Conservation (phyloP, 1,140 invertebrate species). For the Drosophila tsacasi region DNA sequence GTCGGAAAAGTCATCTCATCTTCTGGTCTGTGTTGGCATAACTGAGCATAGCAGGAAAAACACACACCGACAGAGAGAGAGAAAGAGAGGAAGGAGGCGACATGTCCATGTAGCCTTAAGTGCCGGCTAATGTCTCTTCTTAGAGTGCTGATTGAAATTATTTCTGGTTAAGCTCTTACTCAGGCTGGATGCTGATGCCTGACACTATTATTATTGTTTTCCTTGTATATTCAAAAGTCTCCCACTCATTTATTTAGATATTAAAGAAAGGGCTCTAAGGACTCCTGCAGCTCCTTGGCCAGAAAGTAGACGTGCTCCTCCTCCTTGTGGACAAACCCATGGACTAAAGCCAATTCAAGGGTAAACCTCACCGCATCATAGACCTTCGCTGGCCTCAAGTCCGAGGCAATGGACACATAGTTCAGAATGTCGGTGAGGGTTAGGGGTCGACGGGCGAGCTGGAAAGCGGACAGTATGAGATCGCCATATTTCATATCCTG, state of each 20-base stretch:
- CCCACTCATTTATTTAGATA: not conserved
- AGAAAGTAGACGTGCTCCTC: not conserved
- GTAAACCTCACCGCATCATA: not conserved
- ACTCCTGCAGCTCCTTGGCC: not conserved
- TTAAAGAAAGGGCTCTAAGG: too few relatives aligned
- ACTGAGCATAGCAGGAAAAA: not conserved
- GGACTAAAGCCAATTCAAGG: not conserved
- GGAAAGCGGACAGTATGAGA: slow-evolving; percentile 24
- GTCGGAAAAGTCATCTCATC: slow-evolving; percentile 2
- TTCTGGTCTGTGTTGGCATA: not conserved
- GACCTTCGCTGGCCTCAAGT: not conserved
- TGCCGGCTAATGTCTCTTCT: slow-evolving; percentile 15
- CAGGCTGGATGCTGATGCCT: too few relatives aligned
- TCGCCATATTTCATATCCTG: slow-evolving; percentile 11
- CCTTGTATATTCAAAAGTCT: not conserved
- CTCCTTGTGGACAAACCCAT: not conserved
- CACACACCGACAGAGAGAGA: not conserved
- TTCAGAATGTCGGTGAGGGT: slow-evolving; percentile 5
- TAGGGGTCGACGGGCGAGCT: not conserved
- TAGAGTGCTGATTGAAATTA: not conserved
- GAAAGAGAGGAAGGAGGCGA: too few relatives aligned
- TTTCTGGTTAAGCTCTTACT: not conserved
- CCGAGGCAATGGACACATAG: not conserved
- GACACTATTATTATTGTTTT: not conserved
- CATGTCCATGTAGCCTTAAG: not conserved